Conservation (phyloP, 2,113 vertebrate species). For the Nothoprocta pentlandii region DNA sequence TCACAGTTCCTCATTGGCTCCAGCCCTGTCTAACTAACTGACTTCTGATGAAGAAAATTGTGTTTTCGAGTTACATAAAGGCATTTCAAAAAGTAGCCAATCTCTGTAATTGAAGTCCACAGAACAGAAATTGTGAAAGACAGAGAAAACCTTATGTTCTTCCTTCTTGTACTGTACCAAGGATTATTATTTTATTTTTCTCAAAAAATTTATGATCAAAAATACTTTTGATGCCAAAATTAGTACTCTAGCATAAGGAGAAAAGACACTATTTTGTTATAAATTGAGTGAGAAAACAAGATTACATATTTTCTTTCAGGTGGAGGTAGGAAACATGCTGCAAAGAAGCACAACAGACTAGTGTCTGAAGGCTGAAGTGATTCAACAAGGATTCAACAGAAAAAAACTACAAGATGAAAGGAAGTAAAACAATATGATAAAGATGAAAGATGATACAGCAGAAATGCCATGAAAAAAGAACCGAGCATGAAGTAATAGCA, state of each 20-base stretch:
- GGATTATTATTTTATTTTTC: not conserved
- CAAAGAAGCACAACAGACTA: not conserved
- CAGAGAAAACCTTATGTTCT: not conserved
- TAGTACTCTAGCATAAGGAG: not conserved
- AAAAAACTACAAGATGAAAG: conserved; percentile 33
- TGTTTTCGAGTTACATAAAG: not conserved
- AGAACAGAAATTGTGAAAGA: not conserved
- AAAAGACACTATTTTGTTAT: not conserved
- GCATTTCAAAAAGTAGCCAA: not conserved
- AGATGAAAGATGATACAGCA: conserved; percentile 39
- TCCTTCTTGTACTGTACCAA: not conserved
- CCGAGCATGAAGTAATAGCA: conserved; percentile 3
- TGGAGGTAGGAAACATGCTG: not conserved
- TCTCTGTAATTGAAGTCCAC: not conserved
- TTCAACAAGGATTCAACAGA: not conserved
- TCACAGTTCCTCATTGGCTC: not conserved
- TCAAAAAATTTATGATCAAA: not conserved
- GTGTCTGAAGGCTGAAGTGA: not conserved
- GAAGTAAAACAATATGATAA: conserved; percentile 46
- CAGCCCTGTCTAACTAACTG: not conserved
- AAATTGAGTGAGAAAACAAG: not conserved
- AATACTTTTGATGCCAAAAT: conserved; percentile 5
- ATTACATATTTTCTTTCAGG: not conserved
- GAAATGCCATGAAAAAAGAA: not conserved
- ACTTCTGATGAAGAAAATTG: not conserved